phyloP scores from a whole-genome alignment of 2,113 vertebrate species.

The Apaloderma vittatum region DNA sequence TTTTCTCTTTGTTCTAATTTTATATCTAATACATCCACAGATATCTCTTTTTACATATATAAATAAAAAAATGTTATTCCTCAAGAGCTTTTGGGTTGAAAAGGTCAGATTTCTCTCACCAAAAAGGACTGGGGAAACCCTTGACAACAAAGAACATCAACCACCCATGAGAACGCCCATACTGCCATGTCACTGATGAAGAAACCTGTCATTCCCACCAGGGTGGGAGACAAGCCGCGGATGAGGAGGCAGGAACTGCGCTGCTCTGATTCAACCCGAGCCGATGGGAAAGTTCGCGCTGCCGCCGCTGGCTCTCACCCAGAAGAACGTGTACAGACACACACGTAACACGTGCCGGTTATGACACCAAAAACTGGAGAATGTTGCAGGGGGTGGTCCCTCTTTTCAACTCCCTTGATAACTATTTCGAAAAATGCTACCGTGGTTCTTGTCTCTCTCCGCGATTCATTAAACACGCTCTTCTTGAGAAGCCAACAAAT shows the following conservation, averaged over 20 bases:
- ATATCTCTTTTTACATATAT: neutral
- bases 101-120: neutral
- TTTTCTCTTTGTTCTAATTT: neutral
- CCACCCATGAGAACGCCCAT: neutral
- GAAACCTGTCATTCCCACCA: neutral
- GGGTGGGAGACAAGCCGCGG: neutral
- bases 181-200: neutral
- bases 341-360: neutral
- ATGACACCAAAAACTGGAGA: neutral
- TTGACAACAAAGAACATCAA: neutral
- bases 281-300: neutral
- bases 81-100: neutral
- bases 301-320: slow-evolving; percentile 7
- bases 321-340: neutral
- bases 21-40: neutral
- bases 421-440: neutral
- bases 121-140: neutral
- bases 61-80: neutral
- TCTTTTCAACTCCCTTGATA: neutral
- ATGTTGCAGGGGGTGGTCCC: neutral
- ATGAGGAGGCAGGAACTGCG: neutral
- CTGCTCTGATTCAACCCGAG: neutral
- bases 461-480: accelerated
- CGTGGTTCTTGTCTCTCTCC: neutral
- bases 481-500: neutral